phyloP scores from a whole-genome alignment of 2,797 vertebrate species.

The Luscinia megarhynchos region DNA sequence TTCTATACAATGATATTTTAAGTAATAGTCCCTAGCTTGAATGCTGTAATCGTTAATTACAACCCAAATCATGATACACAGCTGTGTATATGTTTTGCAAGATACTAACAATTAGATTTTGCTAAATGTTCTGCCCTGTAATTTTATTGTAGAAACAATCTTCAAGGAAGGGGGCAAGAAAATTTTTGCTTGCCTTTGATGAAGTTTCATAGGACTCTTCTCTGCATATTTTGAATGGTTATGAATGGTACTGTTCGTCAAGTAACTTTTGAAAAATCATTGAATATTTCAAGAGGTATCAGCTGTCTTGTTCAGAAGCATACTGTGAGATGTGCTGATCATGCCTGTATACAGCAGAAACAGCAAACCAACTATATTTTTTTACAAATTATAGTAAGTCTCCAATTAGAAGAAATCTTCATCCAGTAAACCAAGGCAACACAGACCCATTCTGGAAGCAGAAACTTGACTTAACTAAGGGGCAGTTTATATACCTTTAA shows the following conservation, averaged over 20 bases:
- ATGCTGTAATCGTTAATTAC: neutral
- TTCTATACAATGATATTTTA: neutral
- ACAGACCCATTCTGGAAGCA: neutral
- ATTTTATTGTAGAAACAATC: neutral
- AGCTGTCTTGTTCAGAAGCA: neutral
- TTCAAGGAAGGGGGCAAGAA: neutral
- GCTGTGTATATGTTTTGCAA: neutral
- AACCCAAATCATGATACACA: neutral
- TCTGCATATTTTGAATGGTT: neutral
- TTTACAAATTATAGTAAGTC: neutral
- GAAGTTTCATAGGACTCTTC: neutral
- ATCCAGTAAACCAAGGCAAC: neutral
- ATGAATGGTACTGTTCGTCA: neutral
- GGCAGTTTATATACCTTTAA: neutral
- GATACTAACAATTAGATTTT: neutral
- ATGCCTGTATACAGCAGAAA: neutral
- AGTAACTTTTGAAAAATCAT: neutral
- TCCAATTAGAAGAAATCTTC: neutral
- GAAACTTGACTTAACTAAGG: neutral
- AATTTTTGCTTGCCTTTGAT: neutral
- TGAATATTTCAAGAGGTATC: neutral
- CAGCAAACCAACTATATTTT: neutral
- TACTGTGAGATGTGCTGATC: neutral
- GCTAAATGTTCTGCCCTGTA: neutral
- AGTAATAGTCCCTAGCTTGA: neutral